Evolutionary conservation across 1,140 invertebrate genomes (phyloP).

Genomic region (Hermetia illucens): DNA sequence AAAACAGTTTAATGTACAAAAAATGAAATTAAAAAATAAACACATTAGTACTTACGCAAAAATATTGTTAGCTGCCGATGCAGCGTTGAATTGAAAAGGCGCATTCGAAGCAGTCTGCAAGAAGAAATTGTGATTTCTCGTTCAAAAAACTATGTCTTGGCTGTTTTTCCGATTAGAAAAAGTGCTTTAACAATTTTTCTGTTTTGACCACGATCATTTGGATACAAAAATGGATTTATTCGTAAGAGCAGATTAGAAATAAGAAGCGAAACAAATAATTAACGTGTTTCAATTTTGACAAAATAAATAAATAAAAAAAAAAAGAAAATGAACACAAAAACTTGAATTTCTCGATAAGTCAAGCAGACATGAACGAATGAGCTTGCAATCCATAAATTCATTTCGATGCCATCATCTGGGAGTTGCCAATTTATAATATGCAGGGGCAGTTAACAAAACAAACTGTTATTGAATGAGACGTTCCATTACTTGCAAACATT

Average conservation of each 20-base stretch:
- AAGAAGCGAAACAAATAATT: neutral
- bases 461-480: too few species aligned
- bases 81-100: neutral
- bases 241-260: too few species aligned
- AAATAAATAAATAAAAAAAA: neutral
- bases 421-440: too few species aligned
- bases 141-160: neutral
- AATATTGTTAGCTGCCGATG: neutral
- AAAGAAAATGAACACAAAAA: neutral
- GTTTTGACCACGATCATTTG: too few species aligned
- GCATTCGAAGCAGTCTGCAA: neutral
- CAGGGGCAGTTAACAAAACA: too few species aligned
- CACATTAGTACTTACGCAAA: conserved; percentile 1
- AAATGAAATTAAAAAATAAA: neutral
- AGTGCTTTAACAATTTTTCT: too few species aligned
- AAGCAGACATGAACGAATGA: neutral
- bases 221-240: too few species aligned
- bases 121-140: neutral
- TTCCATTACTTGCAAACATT: too few species aligned
- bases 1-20: too few species aligned
- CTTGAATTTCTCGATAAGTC: neutral
- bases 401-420: too few species aligned
- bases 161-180: neutral
- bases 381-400: neutral
- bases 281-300: neutral